Percentiles rank a stretch among this genome's conserved stretches.
These are phyloP conservation scores for Agapostemon virescens DNA, from an alignment of 2,888 invertebrate species.

Conservation along the genomic window DNA sequence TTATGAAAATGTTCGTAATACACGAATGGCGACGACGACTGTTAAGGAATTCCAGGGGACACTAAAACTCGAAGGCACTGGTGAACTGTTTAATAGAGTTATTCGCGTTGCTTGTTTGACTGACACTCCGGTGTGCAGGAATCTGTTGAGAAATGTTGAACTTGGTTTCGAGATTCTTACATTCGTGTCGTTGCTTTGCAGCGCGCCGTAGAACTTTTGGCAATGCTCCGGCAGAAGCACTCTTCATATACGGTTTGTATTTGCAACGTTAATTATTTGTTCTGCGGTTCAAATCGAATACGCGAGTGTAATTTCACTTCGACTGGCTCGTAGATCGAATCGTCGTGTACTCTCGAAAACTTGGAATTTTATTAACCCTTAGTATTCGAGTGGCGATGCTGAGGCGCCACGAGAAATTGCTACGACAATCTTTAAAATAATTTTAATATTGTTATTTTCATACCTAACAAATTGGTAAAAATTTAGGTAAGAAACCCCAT, in stretches of 20 bases:
- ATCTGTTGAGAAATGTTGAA: slow-evolving; percentile 7
- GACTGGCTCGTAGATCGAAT: neutral
- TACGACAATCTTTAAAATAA: too few relatives aligned
- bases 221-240: neutral
- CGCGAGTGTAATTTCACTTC: neutral
- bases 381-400: too few relatives aligned
- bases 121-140: neutral
- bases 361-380: too few relatives aligned
- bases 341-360: too few relatives aligned
- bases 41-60: neutral
- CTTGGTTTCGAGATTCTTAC: slow-evolving; percentile 22
- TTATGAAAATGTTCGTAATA: too few relatives aligned
- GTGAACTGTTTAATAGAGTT: neutral
- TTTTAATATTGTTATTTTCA: too few relatives aligned
- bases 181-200: neutral
- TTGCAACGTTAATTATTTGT: neutral
- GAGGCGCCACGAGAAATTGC: too few relatives aligned
- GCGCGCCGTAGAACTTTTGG: neutral
- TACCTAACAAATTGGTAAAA: too few relatives aligned
- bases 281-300: neutral
- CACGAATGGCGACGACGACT: neutral
- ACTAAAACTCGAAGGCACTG: slow-evolving; percentile 25
- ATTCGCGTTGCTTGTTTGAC: neutral
- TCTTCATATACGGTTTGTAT: neutral
- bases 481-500: too few relatives aligned